A percentile compares a stretch with the other conserved stretches of the same genome.
phyloP scores from a whole-genome alignment of 2,113 vertebrate species.

The Terrapene triunguis region DNA sequence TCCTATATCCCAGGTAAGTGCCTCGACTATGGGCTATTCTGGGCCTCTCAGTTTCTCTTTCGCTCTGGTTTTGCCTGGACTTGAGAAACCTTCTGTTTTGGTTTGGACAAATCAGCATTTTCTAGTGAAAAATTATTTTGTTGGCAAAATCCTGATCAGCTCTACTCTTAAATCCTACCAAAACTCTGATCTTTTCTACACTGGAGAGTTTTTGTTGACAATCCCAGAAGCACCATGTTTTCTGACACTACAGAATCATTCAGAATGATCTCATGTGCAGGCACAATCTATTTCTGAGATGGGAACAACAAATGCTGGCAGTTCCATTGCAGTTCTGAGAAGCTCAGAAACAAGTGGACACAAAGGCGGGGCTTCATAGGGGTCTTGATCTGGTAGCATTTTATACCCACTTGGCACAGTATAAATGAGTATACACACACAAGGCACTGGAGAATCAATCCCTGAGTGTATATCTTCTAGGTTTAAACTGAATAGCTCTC shows the following conservation, averaged over 20 bases:
- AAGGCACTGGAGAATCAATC: conserved; percentile 1
- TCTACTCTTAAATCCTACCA: too few relatives aligned
- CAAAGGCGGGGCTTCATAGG: background rate
- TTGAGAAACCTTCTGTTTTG: too few relatives aligned
- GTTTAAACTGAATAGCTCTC: background rate
- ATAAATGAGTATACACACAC: background rate
- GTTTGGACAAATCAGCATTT: too few relatives aligned
- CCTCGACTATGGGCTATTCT: too few relatives aligned
- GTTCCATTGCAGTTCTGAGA: background rate
- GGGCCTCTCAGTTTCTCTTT: too few relatives aligned
- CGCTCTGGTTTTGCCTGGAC: too few relatives aligned
- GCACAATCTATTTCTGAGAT: too few relatives aligned
- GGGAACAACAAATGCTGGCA: background rate
- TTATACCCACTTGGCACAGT: background rate
- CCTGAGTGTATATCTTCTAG: background rate
- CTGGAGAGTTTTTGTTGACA: too few relatives aligned
- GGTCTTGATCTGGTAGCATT: conserved; percentile 14
- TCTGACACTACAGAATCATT: background rate
- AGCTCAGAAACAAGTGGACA: background rate
- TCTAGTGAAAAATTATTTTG: too few relatives aligned
- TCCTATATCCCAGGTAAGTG: too few relatives aligned
- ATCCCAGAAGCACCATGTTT: background rate
- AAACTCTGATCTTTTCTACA: too few relatives aligned
- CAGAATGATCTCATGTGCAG: background rate
- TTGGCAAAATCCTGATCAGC: too few relatives aligned